phyloP scores from a whole-genome alignment of 2,888 invertebrate genomes.

The Brassicogethes aeneus region DNA sequence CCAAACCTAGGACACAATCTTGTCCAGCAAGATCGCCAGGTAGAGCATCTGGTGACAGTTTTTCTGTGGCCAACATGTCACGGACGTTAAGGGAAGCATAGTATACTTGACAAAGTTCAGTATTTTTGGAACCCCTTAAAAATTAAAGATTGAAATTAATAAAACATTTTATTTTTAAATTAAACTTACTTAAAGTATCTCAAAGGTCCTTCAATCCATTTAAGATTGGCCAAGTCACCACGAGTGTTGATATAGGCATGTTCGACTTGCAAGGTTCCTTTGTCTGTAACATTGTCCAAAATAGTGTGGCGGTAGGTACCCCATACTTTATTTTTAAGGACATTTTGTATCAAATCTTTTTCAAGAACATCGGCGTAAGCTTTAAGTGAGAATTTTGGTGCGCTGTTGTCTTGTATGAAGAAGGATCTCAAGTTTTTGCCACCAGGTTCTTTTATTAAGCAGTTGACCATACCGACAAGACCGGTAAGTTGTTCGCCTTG shows the following conservation, averaged over 20 bases:
- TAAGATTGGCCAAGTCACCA: constrained; percentile 79
- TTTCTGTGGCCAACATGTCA: constrained; percentile 45
- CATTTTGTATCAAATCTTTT: constrained; percentile 72
- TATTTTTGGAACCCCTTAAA: constrained; percentile 38
- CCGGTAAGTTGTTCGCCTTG: constrained; percentile 65
- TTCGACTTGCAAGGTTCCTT: constrained; percentile 40
- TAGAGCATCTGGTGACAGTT: constrained; percentile 73
- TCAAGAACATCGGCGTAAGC: constrained; percentile 54
- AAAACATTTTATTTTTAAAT: constrained; percentile 7
- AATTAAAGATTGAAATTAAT: no score
- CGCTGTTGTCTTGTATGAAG: constrained; percentile 50
- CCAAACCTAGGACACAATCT: constrained; percentile 60
- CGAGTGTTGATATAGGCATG: constrained; percentile 75
- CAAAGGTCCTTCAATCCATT: constrained; percentile 71
- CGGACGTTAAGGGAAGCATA: constrained; percentile 11
- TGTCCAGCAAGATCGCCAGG: constrained; percentile 56
- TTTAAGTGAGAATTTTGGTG: constrained; percentile 54
- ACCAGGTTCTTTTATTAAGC: constrained; percentile 54
- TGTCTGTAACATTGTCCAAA: constrained; percentile 44
- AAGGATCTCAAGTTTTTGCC: constrained; percentile 40
- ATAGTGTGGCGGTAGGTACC: constrained; percentile 75
- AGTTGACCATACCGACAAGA: constrained; percentile 58
- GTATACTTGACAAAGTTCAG: constrained; percentile 13
- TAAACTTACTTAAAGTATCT: constrained; percentile 42
- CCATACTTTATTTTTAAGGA: constrained; percentile 52